A percentile compares a stretch with the other conserved stretches of the same genome.
phyloP scores from a whole-genome alignment of 2,113 vertebrate genomes.

The Ameiurus melas region DNA sequence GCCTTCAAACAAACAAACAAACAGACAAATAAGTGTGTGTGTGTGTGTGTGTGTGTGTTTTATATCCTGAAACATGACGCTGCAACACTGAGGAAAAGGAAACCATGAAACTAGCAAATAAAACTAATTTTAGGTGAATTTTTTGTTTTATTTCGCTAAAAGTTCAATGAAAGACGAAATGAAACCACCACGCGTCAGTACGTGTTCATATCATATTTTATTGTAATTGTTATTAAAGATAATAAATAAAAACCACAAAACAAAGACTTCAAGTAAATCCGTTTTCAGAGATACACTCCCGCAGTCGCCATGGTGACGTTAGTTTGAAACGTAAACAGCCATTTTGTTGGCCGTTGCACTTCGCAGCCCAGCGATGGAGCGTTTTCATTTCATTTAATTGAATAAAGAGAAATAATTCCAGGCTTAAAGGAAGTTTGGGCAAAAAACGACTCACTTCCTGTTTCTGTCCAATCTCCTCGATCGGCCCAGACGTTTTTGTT shows the following conservation, averaged over 20 bases:
- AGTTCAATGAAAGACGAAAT: neutral
- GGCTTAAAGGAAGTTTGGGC: neutral
- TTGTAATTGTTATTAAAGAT: too few species aligned
- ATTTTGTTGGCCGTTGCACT: neutral
- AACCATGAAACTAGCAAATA: neutral
- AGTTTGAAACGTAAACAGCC: neutral
- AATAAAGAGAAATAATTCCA: neutral
- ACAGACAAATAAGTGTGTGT: neutral
- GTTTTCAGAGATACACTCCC: too few species aligned
- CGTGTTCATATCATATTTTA: neutral
- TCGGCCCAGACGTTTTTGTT: neutral
- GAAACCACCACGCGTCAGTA: neutral
- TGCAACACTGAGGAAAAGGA: neutral
- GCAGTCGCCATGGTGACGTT: neutral
- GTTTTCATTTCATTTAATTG: neutral
- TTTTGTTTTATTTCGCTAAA: neutral
- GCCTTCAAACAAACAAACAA: neutral
- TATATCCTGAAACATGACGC: neutral
- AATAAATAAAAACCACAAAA: too few species aligned
- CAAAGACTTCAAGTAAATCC: too few species aligned
- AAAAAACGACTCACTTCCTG: neutral
- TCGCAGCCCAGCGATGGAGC: neutral
- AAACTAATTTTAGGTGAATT: neutral
- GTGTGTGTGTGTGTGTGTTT: neutral
- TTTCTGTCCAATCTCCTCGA: neutral